phyloP scores from a whole-genome alignment of 2,797 vertebrate genomes.

The Poecilia velifera region DNA sequence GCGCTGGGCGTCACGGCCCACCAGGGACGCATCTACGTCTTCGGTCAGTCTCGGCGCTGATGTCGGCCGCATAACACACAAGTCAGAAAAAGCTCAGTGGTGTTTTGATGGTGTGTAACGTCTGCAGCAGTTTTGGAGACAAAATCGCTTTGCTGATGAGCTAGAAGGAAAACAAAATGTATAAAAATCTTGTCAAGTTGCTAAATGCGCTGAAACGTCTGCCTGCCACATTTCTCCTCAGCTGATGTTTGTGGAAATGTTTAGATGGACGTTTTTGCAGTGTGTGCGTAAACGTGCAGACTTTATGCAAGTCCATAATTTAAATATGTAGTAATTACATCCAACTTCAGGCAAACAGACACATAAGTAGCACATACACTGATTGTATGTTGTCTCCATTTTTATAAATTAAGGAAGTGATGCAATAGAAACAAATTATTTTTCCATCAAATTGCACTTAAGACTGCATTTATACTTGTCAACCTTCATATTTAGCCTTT shows the following conservation, averaged over 20 bases:
- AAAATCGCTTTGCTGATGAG: background rate
- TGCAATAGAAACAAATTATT: background rate
- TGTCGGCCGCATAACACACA: background rate
- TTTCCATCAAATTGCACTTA: background rate
- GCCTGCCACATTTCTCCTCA: background rate
- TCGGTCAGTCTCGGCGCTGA: constrained; percentile 73
- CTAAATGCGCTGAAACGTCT: background rate
- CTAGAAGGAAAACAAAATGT: background rate
- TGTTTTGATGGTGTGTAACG: background rate
- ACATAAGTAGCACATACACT: background rate
- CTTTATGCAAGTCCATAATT: background rate
- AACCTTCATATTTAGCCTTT: background rate
- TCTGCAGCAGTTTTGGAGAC: background rate
- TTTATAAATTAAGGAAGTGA: background rate
- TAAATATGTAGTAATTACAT: background rate
- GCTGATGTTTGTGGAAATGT: background rate
- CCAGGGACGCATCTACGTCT: constrained; percentile 78
- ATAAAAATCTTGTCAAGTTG: background rate
- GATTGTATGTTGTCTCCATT: background rate
- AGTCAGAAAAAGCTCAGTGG: background rate
- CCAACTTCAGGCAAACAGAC: background rate
- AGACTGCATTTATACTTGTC: background rate
- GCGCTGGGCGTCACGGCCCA: constrained; percentile 80
- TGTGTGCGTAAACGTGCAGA: background rate
- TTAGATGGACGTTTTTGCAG: background rate